phyloP scores from a whole-genome alignment of 2,113 vertebrate genomes.

The Callocephalon fimbriatum region DNA sequence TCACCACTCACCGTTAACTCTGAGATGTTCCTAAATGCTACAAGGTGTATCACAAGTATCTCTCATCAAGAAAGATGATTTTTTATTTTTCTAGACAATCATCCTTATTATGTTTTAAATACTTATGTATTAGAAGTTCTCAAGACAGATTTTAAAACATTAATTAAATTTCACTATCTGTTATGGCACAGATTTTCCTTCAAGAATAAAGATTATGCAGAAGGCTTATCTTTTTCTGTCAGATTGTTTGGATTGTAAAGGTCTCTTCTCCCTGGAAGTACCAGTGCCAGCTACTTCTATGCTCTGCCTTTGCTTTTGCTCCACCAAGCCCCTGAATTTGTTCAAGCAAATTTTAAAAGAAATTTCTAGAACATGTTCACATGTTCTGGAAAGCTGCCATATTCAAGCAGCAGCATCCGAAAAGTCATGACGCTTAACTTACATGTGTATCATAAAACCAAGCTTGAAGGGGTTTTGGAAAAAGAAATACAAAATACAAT shows the following conservation, averaged over 20 bases:
- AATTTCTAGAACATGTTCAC: constrained; percentile 10
- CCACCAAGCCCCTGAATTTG: not conserved
- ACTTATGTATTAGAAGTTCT: not conserved
- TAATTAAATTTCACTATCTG: not conserved
- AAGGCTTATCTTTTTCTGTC: not conserved
- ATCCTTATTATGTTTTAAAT: not conserved
- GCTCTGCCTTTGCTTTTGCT: not conserved
- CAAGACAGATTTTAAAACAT: not conserved
- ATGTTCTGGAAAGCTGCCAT: not conserved
- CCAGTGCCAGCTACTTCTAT: not conserved
- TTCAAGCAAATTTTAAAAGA: not conserved
- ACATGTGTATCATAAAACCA: constrained; percentile 12
- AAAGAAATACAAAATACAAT: constrained; percentile 27
- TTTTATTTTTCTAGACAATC: not conserved
- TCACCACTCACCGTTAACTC: not conserved
- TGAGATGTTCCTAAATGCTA: not conserved
- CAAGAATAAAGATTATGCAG: not conserved
- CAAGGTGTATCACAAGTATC: not conserved
- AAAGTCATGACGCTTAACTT: constrained; percentile 1
- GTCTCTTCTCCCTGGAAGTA: not conserved
- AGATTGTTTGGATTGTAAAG: not conserved
- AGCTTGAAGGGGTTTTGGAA: constrained; percentile 23
- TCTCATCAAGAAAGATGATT: not conserved
- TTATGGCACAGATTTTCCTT: not conserved
- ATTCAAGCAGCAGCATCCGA: not conserved